phyloP scores from a whole-genome alignment of 2,113 vertebrate species.

The Brevimyrus niger region DNA sequence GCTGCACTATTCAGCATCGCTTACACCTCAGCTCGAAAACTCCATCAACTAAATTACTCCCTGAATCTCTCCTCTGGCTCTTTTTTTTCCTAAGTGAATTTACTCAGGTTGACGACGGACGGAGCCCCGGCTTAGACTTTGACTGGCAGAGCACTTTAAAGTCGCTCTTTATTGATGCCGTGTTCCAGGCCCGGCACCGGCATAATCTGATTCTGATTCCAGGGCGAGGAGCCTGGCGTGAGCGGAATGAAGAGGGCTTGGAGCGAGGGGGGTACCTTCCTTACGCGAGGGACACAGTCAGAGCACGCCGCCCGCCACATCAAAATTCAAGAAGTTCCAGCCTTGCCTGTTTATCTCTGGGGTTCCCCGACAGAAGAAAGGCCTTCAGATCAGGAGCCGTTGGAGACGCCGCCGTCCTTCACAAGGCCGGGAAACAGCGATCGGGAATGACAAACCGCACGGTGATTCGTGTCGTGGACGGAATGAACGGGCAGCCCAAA shows the following conservation, averaged over 20 bases:
- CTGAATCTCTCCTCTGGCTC: not conserved
- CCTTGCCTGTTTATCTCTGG: not conserved
- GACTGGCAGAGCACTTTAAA: constrained; percentile 11
- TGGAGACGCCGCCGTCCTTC: not conserved
- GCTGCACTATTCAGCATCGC: not conserved
- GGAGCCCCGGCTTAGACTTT: not conserved
- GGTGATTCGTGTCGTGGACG: not conserved
- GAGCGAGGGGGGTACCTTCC: not conserved
- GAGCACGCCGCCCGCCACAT: not conserved
- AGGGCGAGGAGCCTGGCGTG: not conserved
- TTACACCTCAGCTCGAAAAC: not conserved
- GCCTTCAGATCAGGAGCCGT: not conserved
- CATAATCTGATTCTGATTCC: not conserved
- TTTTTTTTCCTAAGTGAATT: constrained; percentile 1
- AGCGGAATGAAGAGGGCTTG: not conserved
- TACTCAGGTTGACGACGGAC: not conserved
- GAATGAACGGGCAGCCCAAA: not conserved
- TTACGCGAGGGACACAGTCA: not conserved
- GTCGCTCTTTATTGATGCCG: not conserved
- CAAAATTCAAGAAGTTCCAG: not conserved
- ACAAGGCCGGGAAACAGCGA: not conserved
- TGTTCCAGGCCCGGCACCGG: not conserved
- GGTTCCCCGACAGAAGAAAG: not conserved
- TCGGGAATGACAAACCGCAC: not conserved
- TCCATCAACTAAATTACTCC: not conserved